Evolutionary conservation across 1,140 invertebrate genomes (phyloP), one percentile per base, ranked within the genome.

Genomic region (Agrilus planipennis): DNA sequence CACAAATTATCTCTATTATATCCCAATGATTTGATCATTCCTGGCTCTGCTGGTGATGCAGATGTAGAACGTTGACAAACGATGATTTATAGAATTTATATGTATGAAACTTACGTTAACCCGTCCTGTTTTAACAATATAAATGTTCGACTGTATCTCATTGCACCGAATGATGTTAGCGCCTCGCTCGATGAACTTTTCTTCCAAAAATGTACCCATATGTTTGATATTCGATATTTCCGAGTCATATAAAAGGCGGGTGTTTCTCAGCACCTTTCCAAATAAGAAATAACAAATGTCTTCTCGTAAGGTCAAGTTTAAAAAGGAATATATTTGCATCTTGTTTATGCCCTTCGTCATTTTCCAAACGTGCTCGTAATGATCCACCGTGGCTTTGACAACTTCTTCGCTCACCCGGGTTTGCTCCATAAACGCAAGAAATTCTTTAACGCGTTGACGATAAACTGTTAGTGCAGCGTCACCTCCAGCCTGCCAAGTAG

Each of bases 331-430:
- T 47, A 65, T 65, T 23, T 63, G 61, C 47, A 58, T 50, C 39
- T 65, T 63, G 51, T 60, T 64, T 61, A 61, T 64, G 30, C 64
- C 65, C 5, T 62, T 61, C 11, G 65, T 67, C 47, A 60, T 53
- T 48, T 66, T 65, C 65, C 65, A 67, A 41, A 65, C 62, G 44
- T 64, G 64, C 46, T 64, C 62, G 61, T 61, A 65, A 35, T 63
- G 63, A n/a, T 64, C 62, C 2, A 63, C 53, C 0, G 63, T 44
- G 7, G 46, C 53, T 41, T 55, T 60, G 42, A 63, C 63, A 5
- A 67, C 39, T 10, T 42, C 10, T 21, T 59, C 58, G 2, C 58
- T 54, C 5, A 64, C 51, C 16, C 56, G 60, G 44, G 64, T 63
- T 45, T 58, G 56, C n/a, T 57, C 60, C 14, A 65, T 39, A 44